These are phyloP conservation scores for Poliocrania exsul DNA, from an alignment of 2,797 vertebrate species.

Conservation along the genomic window DNA sequence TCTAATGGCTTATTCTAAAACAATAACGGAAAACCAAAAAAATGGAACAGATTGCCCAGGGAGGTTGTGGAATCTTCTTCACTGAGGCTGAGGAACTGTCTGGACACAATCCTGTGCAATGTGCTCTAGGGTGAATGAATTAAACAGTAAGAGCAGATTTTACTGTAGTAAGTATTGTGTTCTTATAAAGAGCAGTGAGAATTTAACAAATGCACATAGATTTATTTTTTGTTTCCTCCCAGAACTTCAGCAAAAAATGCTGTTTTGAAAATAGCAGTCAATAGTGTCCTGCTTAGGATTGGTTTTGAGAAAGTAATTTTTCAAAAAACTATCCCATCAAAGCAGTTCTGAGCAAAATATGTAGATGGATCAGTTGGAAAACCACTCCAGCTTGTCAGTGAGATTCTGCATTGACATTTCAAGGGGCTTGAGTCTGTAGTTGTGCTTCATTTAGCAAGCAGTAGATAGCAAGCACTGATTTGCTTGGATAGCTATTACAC, in stretches of 20 bases:
- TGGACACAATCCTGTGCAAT: neutral
- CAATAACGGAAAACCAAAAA: neutral
- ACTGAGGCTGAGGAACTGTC: neutral
- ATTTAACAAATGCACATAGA: neutral
- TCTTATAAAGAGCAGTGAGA: neutral
- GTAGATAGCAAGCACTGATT: neutral
- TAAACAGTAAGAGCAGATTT: neutral
- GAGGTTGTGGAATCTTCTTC: neutral
- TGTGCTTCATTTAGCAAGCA: neutral
- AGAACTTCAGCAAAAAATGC: neutral
- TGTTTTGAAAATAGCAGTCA: neutral
- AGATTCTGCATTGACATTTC: neutral
- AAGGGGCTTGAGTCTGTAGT: neutral
- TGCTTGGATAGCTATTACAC: neutral
- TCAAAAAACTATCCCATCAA: neutral
- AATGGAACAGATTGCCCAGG: neutral
- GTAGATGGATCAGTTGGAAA: neutral
- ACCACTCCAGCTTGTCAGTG: neutral
- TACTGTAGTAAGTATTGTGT: neutral
- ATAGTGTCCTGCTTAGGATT: neutral
- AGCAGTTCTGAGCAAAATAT: neutral
- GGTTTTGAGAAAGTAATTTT: neutral
- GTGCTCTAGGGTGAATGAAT: neutral
- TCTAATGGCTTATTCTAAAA: neutral
- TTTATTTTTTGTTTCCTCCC: neutral